These are phyloP conservation scores for Buteo buteo DNA, from an alignment of 2,113 vertebrate species.

Conservation along the genomic window DNA sequence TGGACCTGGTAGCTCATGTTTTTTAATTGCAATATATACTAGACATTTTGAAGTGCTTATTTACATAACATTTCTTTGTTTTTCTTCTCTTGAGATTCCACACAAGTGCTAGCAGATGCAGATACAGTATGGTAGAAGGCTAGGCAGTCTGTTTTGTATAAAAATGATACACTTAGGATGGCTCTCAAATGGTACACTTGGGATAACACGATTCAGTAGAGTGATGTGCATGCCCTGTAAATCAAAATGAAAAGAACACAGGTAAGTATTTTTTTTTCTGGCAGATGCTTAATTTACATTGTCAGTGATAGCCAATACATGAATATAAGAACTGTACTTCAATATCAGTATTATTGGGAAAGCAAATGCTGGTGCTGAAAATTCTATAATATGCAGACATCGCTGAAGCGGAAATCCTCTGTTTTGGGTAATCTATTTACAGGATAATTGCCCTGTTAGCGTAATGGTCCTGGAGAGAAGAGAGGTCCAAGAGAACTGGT, in stretches of 20 bases:
- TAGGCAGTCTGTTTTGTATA: neutral
- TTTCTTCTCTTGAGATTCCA: constrained; percentile 8
- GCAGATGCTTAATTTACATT: neutral
- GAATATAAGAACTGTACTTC: neutral
- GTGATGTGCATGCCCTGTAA: neutral
- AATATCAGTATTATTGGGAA: neutral
- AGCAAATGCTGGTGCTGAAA: neutral
- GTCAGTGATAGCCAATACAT: neutral
- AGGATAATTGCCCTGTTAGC: neutral
- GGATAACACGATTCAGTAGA: neutral
- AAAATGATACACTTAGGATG: neutral
- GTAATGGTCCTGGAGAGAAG: neutral
- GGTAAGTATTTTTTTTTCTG: neutral
- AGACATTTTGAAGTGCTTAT: neutral
- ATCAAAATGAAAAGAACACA: neutral
- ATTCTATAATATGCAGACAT: neutral
- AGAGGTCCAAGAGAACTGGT: neutral
- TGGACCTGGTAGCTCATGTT: neutral
- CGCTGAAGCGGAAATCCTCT: neutral
- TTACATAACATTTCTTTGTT: neutral
- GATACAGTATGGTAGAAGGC: neutral
- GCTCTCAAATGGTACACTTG: neutral
- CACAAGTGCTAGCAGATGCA: neutral
- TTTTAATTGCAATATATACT: neutral
- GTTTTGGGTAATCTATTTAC: neutral